Evolutionary conservation across 2,888 invertebrate genomes (phyloP), one percentile per base, ranked within the genome.

Genomic region (Melitaea athalia): DNA sequence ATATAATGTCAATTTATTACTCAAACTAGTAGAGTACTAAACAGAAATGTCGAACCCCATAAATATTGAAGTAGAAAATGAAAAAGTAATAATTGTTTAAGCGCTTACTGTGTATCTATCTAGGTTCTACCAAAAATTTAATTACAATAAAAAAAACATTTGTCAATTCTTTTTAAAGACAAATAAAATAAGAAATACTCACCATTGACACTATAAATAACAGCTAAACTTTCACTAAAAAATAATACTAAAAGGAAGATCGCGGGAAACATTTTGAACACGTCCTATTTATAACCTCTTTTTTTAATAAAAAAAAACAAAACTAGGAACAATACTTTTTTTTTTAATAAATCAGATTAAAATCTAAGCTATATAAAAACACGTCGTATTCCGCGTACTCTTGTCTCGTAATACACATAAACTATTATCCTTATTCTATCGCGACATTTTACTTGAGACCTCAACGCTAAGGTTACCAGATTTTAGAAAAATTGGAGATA

Each of bases 181-280:
- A 24, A 24, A 24, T 24, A 24, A 24, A 24, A 47, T 47, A 53
- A 31, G 15, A 59, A 42, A 47, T 7, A 78, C 83, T 79, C 62
- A 83, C 83, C 80, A 76, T 83, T 83, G 24, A 82, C 64, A 62
- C 70, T 77, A 68, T 78, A 79, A 50, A 81, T 78, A 45, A 81
- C 78, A 42, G 76, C 78, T n/a, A 53, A 63, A 64, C 71, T 63
- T 55, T 67, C 68, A 5, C 74, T 6, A 10, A 77, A n/a, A 14
- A 75, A 55, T 14, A 77, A 50, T 45, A 75, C 47, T 4, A 77
- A 50, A 12, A 57, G n/a, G 42, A 24, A 33, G 49, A 49, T 62
- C 6, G 62, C n/a, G 17, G 24, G 42, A n/a, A 66, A 52, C 15
- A 64, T 49, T 15, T 57, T 55, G 0, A 33, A 14, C 7, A 55